Conservation (phyloP, 2,113 vertebrate genomes). For the Ophthalmolycus amberensis region DNA sequence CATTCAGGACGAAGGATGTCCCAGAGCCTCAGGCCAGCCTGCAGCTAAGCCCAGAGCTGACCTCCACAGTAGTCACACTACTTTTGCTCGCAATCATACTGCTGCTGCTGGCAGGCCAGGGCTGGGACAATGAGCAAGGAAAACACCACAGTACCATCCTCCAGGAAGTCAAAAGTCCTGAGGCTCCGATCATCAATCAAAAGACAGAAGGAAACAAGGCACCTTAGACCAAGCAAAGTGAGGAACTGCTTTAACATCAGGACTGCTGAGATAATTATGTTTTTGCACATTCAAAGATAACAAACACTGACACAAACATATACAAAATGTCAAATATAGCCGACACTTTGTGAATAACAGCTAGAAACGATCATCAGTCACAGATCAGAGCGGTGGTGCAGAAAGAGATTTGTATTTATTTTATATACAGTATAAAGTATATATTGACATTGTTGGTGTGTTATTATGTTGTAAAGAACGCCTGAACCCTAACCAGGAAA, state of each 20-base stretch:
- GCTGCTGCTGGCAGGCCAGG: constrained; percentile 80
- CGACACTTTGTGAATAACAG: constrained; percentile 53
- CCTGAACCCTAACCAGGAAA: constrained; percentile 59
- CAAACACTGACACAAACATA: constrained; percentile 35
- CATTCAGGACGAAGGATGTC: constrained; percentile 67
- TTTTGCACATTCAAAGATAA: constrained; percentile 37
- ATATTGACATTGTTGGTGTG: constrained; percentile 78
- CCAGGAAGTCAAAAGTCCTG: constrained; percentile 68
- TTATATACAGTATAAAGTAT: constrained; percentile 81
- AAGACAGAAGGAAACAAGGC: constrained; percentile 39
- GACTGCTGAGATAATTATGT: constrained; percentile 59
- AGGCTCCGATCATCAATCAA: constrained; percentile 49
- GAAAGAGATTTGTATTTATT: constrained; percentile 86
- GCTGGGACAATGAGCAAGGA: constrained; percentile 55
- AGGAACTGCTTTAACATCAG: constrained; percentile 51
- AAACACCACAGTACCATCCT: constrained; percentile 59
- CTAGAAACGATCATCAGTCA: constrained; percentile 40
- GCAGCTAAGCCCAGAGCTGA: constrained; percentile 63
- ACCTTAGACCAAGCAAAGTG: constrained; percentile 46
- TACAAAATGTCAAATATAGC: constrained; percentile 33
- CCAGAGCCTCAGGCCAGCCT: constrained; percentile 47
- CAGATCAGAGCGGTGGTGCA: constrained; percentile 46
- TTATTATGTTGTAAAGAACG: constrained; percentile 75
- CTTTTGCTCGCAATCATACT: constrained; percentile 83
- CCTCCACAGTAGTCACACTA: constrained; percentile 79